A percentile compares a stretch with the other conserved stretches of the same genome.
Evolutionary conservation across 2,113 vertebrate genomes (phyloP).

Genomic region (Chroicocephalus ridibundus): DNA sequence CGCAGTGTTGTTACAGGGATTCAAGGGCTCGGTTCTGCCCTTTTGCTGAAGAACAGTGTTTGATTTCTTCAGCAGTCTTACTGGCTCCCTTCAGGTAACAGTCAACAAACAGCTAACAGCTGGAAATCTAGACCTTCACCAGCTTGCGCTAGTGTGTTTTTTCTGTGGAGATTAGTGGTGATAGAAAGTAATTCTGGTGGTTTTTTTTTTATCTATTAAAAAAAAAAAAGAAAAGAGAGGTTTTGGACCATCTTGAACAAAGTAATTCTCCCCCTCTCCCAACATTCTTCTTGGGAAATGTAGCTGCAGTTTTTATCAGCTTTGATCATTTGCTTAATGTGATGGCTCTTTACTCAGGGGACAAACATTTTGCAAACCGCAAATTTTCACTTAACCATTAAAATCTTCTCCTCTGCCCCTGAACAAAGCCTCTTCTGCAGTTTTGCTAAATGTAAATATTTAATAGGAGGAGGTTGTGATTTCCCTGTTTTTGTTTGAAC

Average conservation of each 20-base stretch:
- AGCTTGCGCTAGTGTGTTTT: not conserved
- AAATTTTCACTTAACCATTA: not conserved
- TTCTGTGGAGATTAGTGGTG: not conserved
- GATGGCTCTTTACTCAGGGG: not conserved
- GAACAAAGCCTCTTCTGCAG: not conserved
- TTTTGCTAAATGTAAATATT: slow-evolving; percentile 9
- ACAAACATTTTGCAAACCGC: not conserved
- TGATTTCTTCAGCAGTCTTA: not conserved
- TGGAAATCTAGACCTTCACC: not conserved
- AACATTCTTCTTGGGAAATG: not conserved
- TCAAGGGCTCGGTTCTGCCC: not conserved
- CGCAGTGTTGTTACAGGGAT: not conserved
- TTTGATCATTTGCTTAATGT: not conserved
- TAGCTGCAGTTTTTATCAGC: not conserved
- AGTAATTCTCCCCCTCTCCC: not conserved
- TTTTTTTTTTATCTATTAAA: not conserved
- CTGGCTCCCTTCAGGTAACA: not conserved
- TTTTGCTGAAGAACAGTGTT: not conserved
- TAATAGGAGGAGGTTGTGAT: not conserved
- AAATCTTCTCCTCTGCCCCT: not conserved
- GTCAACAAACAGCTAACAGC: not conserved
- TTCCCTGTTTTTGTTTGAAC: not conserved
- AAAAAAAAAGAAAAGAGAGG: not conserved
- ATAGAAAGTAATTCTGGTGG: not conserved
- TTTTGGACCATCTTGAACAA: not conserved